Evolutionary conservation across 2,797 vertebrate genomes (phyloP).

Genomic region (Pseudochirops corinnae): DNA sequence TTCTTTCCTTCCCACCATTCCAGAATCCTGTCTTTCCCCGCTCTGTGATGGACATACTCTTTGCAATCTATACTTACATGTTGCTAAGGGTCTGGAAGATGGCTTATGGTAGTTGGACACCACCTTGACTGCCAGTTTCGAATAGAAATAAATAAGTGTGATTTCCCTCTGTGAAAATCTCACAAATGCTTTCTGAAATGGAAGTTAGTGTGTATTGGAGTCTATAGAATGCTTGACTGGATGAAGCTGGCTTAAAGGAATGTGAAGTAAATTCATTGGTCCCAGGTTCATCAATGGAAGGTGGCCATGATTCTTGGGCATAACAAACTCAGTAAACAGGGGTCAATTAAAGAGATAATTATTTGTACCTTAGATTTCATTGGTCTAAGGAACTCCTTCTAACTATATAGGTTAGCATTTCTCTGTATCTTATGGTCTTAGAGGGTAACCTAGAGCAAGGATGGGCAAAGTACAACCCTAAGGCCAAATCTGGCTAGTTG

Average conservation of each 20-base stretch:
- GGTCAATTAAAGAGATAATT: slow-evolving; percentile 17
- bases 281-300: not conserved
- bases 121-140: slow-evolving; percentile 56
- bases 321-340: slow-evolving; percentile 23
- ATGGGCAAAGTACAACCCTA: not conserved
- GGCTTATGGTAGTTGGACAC: slow-evolving; percentile 59
- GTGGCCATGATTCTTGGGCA: not conserved
- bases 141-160: slow-evolving; percentile 51
- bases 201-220: slow-evolving; percentile 21
- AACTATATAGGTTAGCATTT: not conserved
- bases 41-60: slow-evolving; percentile 36
- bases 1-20: not conserved
- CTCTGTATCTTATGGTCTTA: not conserved
- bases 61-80: slow-evolving; percentile 45
- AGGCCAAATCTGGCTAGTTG: not conserved
- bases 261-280: not conserved
- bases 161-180: not conserved
- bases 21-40: not conserved
- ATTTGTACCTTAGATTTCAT: not conserved
- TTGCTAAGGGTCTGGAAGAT: slow-evolving; percentile 69
- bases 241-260: slow-evolving; percentile 26
- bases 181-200: slow-evolving; percentile 53
- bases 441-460: not conserved
- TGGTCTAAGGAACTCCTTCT: not conserved
- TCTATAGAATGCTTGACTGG: not conserved